Evolutionary conservation across 2,113 vertebrate genomes (phyloP), one percentile per base, ranked within the genome.

Genomic region (Octodon degus): DNA sequence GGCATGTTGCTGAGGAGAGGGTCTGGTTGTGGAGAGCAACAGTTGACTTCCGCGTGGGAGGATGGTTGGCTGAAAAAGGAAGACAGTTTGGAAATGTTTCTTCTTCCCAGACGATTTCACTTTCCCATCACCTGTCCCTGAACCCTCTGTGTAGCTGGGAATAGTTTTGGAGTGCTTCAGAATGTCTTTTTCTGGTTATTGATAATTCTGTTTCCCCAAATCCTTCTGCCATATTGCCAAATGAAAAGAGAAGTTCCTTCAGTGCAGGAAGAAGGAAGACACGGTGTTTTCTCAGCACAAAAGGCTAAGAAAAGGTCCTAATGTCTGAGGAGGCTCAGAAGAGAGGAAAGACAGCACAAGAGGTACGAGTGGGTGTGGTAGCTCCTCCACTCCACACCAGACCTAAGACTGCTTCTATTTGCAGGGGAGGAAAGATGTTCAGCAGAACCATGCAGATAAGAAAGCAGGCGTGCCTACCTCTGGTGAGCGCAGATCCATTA

Each of bases 71-170:
- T 6, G 62, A 74, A 63, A 63, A 2, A 9, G 2, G 37, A 87
- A 89, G 84, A 76, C 53, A 72, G 79, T 86, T 37, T 68, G n/a
- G 60, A 94, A 37, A 30, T 4, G n/a, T 32, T 84, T 95, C 93
- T 81, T 12, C 67, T 91, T 53, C 94, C 50, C 89, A 90, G 63
- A 70, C 12, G n/a, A 79, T 62, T 89, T 60, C 80, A 63, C 43
- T n/a, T 81, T 76, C 50, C n/a, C 14, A 37, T 76, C 62, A 77
- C 95, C 93, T 81, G 81, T 50, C 43, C 32, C 60, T 53, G 92
- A 80, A 85, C 74, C 32, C 17, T 95, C 5, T 7, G 43, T 72
- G 22, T 22, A 20, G 50, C 53, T 82, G 80, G 22, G 79, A 16
- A 40, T 68, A 11, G 27, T 74, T 95, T 70, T 53, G 83, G 89